Conservation (phyloP, 2,797 vertebrate genomes). For the Hephaestus fuliginosus region DNA sequence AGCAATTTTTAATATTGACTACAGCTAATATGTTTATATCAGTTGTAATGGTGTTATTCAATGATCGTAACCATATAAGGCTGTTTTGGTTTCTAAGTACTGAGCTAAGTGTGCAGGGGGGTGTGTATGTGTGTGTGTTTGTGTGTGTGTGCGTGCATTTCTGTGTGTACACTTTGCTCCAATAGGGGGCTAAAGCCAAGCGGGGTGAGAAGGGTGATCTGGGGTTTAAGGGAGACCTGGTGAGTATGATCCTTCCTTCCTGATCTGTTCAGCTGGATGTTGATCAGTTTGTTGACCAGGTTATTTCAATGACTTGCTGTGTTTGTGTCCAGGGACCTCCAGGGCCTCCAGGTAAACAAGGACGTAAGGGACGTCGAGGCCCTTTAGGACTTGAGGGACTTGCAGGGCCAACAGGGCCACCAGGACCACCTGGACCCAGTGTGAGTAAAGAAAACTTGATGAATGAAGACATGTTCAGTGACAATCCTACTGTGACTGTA, state of each 20-base stretch:
- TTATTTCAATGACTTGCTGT: slow-evolving; percentile 17
- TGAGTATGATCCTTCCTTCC: slow-evolving; percentile 55
- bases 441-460: slow-evolving; percentile 64
- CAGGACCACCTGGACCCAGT: slow-evolving; percentile 76
- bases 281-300: slow-evolving; percentile 9
- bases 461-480: neutral
- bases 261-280: neutral
- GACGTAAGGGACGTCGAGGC: slow-evolving; percentile 80
- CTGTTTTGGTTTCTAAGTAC: neutral
- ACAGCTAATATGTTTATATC: slow-evolving; percentile 15
- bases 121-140: slow-evolving; percentile 16
- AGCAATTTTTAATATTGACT: slow-evolving; percentile 66
- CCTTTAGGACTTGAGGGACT: slow-evolving; percentile 77
- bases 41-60: neutral
- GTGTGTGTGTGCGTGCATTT: slow-evolving; percentile 32
- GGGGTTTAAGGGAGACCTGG: slow-evolving; percentile 82
- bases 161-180: slow-evolving; percentile 19
- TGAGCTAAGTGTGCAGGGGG: slow-evolving; percentile 23
- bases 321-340: slow-evolving; percentile 75
- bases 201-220: slow-evolving; percentile 76
- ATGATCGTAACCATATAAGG: neutral
- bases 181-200: slow-evolving; percentile 79
- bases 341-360: slow-evolving; percentile 79
- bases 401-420: slow-evolving; percentile 72
- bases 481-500: neutral